Percentiles rank a stretch among this genome's conserved stretches.
phyloP scores from a whole-genome alignment of 2,888 invertebrate genomes.

The Agelastica alni region DNA sequence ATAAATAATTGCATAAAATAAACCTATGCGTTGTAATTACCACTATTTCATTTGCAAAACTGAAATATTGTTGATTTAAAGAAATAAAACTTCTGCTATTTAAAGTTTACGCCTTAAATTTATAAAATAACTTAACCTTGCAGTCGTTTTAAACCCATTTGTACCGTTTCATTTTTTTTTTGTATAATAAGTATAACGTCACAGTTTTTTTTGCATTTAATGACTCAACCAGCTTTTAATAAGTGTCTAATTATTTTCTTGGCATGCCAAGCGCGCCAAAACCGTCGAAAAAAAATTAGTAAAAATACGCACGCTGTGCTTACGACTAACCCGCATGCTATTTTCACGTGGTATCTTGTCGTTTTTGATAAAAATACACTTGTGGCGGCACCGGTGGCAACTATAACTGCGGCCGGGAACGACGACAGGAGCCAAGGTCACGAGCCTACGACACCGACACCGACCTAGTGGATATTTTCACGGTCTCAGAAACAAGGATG shows the following conservation, averaged over 20 bases:
- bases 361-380: conserved; percentile 9
- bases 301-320: conserved; percentile 1
- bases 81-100: too few species aligned
- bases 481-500: neutral
- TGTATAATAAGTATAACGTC: too few species aligned
- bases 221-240: conserved; percentile 5
- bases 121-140: too few species aligned
- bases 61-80: too few species aligned
- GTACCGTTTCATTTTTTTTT: too few species aligned
- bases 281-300: conserved; percentile 1
- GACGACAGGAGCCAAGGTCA: conserved; percentile 17
- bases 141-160: too few species aligned
- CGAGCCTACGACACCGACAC: conserved; percentile 15
- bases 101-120: too few species aligned
- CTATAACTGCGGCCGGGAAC: conserved; percentile 3
- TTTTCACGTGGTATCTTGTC: conserved; percentile 6
- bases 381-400: neutral
- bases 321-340: conserved; percentile 1
- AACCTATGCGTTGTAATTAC: too few species aligned
- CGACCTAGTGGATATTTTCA: conserved; percentile 3
- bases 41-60: too few species aligned
- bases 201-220: neutral
- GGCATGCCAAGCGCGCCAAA: conserved; percentile 2
- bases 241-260: conserved; percentile 8
- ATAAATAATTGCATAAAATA: too few species aligned